Evolutionary conservation across 2,113 vertebrate genomes (phyloP).

Genomic region (Ceyx cyanopectus): DNA sequence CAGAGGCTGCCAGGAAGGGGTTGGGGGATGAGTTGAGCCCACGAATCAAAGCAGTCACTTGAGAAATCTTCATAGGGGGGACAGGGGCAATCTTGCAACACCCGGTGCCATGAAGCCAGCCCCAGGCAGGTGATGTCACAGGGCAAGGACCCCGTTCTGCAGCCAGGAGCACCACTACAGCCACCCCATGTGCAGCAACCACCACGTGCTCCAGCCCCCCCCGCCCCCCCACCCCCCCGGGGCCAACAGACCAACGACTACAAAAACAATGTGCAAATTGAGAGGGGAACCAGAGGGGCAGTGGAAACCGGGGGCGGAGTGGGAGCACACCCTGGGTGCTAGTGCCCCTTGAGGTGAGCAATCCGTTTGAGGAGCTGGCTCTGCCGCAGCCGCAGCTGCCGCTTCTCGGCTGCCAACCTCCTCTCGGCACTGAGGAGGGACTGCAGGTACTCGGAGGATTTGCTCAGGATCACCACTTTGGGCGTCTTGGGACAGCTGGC

Average conservation of each 20-base stretch:
- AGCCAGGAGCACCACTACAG: fast-evolving
- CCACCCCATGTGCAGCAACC: neutral
- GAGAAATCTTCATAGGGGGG: neutral
- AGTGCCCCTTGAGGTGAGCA: slow-evolving; percentile 85
- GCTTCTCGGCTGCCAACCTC: slow-evolving; percentile 86
- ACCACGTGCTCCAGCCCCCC: neutral
- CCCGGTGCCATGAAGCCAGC: neutral
- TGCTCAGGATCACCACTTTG: slow-evolving; percentile 94
- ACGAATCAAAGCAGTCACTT: neutral
- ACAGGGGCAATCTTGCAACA: neutral
- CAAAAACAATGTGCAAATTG: slow-evolving; percentile 77
- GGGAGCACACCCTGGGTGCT: slow-evolving; percentile 25
- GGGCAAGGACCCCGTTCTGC: neutral
- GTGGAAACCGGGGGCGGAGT: fast-evolving
- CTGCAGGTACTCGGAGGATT: slow-evolving; percentile 88
- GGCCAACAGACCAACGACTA: neutral
- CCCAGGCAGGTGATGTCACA: fast-evolving
- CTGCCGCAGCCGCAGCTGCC: slow-evolving; percentile 82
- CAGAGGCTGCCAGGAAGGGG: neutral
- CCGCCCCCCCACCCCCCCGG: neutral
- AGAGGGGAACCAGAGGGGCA: neutral
- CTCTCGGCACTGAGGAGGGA: slow-evolving; percentile 83
- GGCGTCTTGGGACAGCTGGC: slow-evolving; percentile 88
- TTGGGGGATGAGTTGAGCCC: neutral
- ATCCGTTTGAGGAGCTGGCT: slow-evolving; percentile 87